These are phyloP conservation scores for Calameuta idolon DNA, from an alignment of 2,888 invertebrate species.

Conservation along the genomic window DNA sequence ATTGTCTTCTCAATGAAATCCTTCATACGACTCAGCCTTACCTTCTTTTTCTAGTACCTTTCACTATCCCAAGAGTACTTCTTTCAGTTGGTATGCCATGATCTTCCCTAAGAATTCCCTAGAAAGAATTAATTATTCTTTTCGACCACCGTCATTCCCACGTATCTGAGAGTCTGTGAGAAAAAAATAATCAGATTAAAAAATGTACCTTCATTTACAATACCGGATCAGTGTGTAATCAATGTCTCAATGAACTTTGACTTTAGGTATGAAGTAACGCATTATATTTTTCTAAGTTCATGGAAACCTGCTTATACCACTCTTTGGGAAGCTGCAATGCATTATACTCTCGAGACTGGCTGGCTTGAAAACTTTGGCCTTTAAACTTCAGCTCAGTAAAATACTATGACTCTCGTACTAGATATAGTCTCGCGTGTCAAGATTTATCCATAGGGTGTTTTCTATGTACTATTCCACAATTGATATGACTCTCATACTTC, in stretches of 20 bases:
- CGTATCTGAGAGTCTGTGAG: not conserved
- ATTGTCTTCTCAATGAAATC: not conserved
- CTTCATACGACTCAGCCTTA: not conserved
- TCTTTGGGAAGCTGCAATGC: constrained; percentile 56
- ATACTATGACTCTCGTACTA: not conserved
- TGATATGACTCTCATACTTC: too few species aligned
- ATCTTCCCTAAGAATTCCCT: not conserved
- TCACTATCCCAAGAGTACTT: not conserved
- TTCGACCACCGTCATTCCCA: not conserved
- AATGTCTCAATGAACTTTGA: not conserved
- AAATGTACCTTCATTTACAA: not conserved
- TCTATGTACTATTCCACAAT: not conserved
- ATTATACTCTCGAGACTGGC: constrained; percentile 60
- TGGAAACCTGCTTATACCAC: constrained; percentile 57
- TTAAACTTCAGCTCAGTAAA: constrained; percentile 21
- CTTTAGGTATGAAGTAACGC: not conserved
- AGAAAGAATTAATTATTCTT: not conserved
- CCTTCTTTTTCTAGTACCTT: not conserved
- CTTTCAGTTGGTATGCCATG: not conserved
- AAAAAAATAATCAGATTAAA: not conserved
- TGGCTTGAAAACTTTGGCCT: constrained; percentile 47
- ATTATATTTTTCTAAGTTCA: constrained; percentile 48
- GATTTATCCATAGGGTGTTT: not conserved
- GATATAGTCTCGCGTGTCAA: not conserved
- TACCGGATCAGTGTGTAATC: not conserved